Evolutionary conservation across 2,888 invertebrate genomes (phyloP).

Genomic region (Lumbricus terrestris): DNA sequence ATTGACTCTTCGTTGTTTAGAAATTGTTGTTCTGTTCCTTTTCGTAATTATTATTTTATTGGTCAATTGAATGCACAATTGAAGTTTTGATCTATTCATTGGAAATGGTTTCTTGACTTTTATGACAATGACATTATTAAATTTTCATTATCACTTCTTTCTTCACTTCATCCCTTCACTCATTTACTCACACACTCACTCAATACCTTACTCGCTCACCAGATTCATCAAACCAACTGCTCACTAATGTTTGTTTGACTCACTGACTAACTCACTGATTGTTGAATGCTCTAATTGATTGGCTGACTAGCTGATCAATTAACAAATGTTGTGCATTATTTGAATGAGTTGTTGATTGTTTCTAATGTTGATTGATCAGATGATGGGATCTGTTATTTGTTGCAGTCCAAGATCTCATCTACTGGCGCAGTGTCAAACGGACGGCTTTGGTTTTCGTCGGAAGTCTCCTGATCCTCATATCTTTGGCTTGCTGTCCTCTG

Average conservation of each 20-base stretch:
- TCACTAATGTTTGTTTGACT: neutral
- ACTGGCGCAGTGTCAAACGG: neutral
- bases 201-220: neutral
- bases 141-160: neutral
- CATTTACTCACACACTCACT: neutral
- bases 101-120: neutral
- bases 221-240: neutral
- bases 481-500: neutral
- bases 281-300: neutral
- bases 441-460: neutral
- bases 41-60: neutral
- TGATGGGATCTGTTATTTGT: neutral
- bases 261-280: no score
- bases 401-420: constrained; percentile 4
- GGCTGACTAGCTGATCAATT: neutral
- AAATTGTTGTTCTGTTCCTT: no score
- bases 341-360: neutral
- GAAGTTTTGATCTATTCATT: neutral
- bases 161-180: no score
- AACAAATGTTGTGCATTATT: neutral
- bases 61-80: neutral
- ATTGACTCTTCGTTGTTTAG: neutral
- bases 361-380: neutral
- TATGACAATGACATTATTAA: neutral
- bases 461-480: neutral